phyloP scores from a whole-genome alignment of 2,797 vertebrate species.

The Micromesistius poutassou region DNA sequence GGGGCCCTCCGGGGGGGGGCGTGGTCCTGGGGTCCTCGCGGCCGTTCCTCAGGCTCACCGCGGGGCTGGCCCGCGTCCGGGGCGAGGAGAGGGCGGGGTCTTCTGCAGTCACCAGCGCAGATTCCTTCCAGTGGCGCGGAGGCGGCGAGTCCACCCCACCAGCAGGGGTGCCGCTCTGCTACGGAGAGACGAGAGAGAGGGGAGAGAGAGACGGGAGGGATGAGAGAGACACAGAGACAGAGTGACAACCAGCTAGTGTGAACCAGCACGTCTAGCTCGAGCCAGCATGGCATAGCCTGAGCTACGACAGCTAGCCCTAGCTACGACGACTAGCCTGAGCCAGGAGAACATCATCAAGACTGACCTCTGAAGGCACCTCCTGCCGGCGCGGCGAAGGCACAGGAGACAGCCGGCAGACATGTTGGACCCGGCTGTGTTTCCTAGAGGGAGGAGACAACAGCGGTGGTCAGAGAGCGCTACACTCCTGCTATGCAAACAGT shows the following conservation, averaged over 20 bases:
- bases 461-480: conserved; percentile 31
- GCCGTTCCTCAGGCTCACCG: conserved; percentile 68
- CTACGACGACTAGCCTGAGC: neutral
- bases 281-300: too few relatives aligned
- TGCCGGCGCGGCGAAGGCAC: conserved; percentile 80
- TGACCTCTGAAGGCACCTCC: conserved; percentile 92
- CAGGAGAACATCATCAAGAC: conserved; percentile 45
- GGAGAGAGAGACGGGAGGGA: neutral
- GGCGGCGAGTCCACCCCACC: conserved; percentile 68
- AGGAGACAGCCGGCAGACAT: conserved; percentile 79
- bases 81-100: conserved; percentile 65
- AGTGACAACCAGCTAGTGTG: too few relatives aligned
- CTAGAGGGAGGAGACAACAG: conserved; percentile 66
- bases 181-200: conserved; percentile 30
- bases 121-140: conserved; percentile 75
- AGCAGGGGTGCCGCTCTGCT: conserved; percentile 72
- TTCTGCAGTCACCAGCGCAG: conserved; percentile 68
- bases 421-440: conserved; percentile 95
- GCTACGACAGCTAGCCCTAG: too few relatives aligned
- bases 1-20: conserved; percentile 34
- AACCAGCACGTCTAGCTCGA: too few relatives aligned
- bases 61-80: conserved; percentile 68
- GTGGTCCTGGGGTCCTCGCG: conserved; percentile 58
- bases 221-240: neutral
- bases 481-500: neutral